Evolutionary conservation across 1,140 invertebrate genomes (phyloP), one percentile per base, ranked within the genome.

Genomic region (Drosophila burlai): DNA sequence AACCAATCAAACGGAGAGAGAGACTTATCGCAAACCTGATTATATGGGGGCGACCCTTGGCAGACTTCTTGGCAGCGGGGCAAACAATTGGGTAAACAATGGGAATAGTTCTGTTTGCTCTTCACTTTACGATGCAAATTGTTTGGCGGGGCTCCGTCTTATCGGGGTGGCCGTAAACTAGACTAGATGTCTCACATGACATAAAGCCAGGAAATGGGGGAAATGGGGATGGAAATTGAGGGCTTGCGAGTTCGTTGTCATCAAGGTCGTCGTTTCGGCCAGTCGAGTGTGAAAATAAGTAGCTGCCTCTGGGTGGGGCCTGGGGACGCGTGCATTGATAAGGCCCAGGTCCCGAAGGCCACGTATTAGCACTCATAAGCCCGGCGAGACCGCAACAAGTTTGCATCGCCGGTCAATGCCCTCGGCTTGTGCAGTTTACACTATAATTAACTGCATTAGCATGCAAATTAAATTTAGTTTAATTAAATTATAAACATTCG

Each of bases 381-480:
- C 65, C 34, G 52, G 57, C 49, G 11, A 63, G 36, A 45, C 57
- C 34, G 34, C 60, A 60, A 55, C 59, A 61, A 72, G 52, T 63
- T 52, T 45, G 36, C 49, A 40, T n/a, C 24, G 38, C 4, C 40
- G 84, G 72, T 62, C 81, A 46, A 58, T 89, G 76, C 69, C 77
- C 83, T 26, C 43, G 24, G 34, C 52, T 29, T 45, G 18, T 77
- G 76, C 80, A 87, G 84, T 68, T 83, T 87, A 86, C 73, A 86
- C 73, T 87, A 80, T 76, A 75, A 72, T 84, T 89, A 83, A 83
- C 29, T 76, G 72, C 80, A 57, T 81, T 83, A 78, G 57, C 81
- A 87, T 89, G 84, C 68, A 84, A 87, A 87, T 87, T 81, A 84
- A 89, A 83, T 87, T 87, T 87, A 87, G 81, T 87, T 89, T 81